Evolutionary conservation across 2,797 vertebrate species (phyloP), one percentile per base, ranked within the genome.

Genomic region (Lacerta agilis): DNA sequence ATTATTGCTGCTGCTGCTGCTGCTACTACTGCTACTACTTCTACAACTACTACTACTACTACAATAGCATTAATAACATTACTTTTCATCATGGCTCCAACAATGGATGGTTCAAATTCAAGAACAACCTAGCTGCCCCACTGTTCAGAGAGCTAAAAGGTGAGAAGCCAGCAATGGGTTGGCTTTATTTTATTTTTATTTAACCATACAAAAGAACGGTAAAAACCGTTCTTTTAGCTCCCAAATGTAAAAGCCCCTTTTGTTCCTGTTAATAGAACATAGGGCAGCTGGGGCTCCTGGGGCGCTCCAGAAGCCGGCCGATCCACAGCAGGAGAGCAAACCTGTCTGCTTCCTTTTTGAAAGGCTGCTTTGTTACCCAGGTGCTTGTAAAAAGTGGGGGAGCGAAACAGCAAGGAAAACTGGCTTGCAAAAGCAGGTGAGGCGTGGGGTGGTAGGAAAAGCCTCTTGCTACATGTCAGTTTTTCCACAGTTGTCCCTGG

Each of bases 321-420:
- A 13, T 9, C 36, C 18, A 29, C 1, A 45, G 69, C 20, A 86
- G 38, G 49, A 72, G 2, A 61, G 75, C 43, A 5, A 36, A 11
- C 3, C 20, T 80, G 0, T 4, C 4, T 41, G 73, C 25, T 72
- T 33, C 13, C 27, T 4, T 66, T 71, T 64, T 79, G 29, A 41
- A 77, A 88, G n/a, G 61, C 17, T 29, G 81, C 75, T 93, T 86
- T 89, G 81, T 76, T 27, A 66, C 15, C 13, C 67, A 90, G 67
- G 9, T 15, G 1, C 10, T 87, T 69, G 25, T 0, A 23, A 82
- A 80, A 9, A 33, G 72, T 64, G 0, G 18, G 10, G 25, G 20
- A 1, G 4, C 1, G 9, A 7, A 55, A 38, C 15, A 23, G 73
- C 2, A 43, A 88, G 78, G 86, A 78, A 87, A 87, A 72, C 6